Evolutionary conservation across 1,140 invertebrate genomes (phyloP), one percentile per base, ranked within the genome.

Genomic region (Lepidurus couesii): DNA sequence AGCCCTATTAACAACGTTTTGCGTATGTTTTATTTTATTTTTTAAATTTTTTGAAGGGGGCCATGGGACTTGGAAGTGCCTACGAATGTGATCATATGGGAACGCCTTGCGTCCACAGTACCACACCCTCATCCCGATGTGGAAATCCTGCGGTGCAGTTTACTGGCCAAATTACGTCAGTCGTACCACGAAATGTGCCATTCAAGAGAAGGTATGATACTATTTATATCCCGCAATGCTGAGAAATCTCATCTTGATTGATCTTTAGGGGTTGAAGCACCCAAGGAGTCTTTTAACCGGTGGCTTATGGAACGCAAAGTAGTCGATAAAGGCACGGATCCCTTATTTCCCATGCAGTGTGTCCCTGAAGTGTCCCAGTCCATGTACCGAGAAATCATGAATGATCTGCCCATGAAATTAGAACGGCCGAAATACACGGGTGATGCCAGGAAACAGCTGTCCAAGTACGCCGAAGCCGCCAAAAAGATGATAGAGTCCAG

Each of bases 361-460:
- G 90, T 92, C 81, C 93, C 94, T 9, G 96, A 98, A 86, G 92
- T 98, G 80, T 97, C 96, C 1, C 89, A 92, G 84, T 94, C 94
- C 6, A 97, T 98, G 95, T 97, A 96, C 85, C 90, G 94, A 78
- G 97, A 98, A 87, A 97, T 99, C 43, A 98, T 99, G 95, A 96
- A 97, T 85, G 96, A 98, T 85, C 97, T 99, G 82, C 97, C 97
- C 0, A 95, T 99, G 44, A 98, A 97, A 86, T 89, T 98, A 73
- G 90, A 95, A 7, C 91, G 95, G 84, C 95, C 96, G 10, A 98
- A 97, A 85, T 98, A 95, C 84, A 96, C 95, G 8, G 94, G 93
- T 7, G 96, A 99, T 87, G 96, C 96, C 0, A 88, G 96, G n/a
- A 98, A 98, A 85, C 96, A 98, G 84, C 86, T 99, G 1, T 95